Conservation (phyloP, 2,888 invertebrate species). For the Acleris sparsana region DNA sequence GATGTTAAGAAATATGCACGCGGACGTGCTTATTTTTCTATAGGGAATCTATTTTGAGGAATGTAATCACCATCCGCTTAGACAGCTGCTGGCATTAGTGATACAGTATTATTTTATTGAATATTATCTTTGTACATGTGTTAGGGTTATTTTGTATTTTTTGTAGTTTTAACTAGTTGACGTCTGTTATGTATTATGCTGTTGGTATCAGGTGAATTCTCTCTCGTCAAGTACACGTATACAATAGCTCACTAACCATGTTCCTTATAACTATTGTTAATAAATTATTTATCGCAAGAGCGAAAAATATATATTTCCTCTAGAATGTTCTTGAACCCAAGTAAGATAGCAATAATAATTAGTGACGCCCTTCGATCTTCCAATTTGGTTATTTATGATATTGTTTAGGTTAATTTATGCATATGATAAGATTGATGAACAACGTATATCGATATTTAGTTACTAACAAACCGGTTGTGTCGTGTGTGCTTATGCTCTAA, state of each 20-base stretch:
- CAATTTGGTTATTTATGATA: constrained; percentile 77
- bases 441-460: constrained; percentile 73
- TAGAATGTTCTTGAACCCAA: constrained; percentile 19
- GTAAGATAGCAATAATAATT: constrained; percentile 44
- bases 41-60: constrained; percentile 26
- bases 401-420: constrained; percentile 68
- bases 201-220: constrained; percentile 38
- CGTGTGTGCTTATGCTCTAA: constrained; percentile 81
- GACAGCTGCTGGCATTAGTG: constrained; percentile 73
- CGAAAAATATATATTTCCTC: constrained; percentile 7
- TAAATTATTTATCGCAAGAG: constrained; percentile 31
- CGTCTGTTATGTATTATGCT: constrained; percentile 51
- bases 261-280: constrained; percentile 29
- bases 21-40: constrained; percentile 53
- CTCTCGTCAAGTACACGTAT: constrained; percentile 30
- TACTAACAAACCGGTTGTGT: constrained; percentile 83
- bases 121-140: constrained; percentile 73
- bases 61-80: constrained; percentile 55
- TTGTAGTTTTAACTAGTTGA: constrained; percentile 66
- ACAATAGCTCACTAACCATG: constrained; percentile 23
- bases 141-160: constrained; percentile 68
- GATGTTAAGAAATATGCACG: constrained; percentile 45
- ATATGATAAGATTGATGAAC: constrained; percentile 74
- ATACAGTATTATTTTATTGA: constrained; percentile 81
- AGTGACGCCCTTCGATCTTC: constrained; percentile 68